phyloP scores from a whole-genome alignment of 2,113 vertebrate species.

The Callopanchax toddi region DNA sequence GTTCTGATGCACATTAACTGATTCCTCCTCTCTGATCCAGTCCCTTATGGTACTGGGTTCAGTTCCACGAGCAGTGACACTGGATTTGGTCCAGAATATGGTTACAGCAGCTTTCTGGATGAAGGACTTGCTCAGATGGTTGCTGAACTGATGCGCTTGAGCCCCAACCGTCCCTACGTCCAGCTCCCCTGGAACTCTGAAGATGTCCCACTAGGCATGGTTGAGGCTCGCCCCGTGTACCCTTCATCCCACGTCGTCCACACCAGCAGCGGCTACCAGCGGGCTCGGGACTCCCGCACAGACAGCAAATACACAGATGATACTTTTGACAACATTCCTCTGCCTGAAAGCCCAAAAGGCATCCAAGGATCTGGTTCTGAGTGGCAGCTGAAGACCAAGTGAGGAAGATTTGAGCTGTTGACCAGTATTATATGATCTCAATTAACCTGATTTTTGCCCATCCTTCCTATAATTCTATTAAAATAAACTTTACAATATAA shows the following conservation, averaged over 20 bases:
- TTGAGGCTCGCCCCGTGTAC: no score
- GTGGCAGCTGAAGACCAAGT: background rate
- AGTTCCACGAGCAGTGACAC: background rate
- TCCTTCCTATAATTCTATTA: no score
- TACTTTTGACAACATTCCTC: background rate
- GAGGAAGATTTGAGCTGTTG: no score
- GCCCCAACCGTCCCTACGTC: background rate
- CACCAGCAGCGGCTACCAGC: background rate
- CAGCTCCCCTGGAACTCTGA: background rate
- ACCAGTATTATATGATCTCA: no score
- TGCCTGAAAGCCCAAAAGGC: accelerated
- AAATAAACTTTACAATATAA: no score
- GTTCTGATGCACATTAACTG: no score
- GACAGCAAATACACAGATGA: background rate
- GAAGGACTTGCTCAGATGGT: background rate
- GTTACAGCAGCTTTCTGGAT: no score
- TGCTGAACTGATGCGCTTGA: background rate
- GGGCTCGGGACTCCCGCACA: background rate
- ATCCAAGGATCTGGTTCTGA: background rate
- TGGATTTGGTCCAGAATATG: background rate
- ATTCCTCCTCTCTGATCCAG: no score
- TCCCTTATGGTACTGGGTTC: background rate
- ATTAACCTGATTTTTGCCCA: no score
- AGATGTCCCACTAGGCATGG: no score
- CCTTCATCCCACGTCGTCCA: constrained; percentile 4